phyloP scores from a whole-genome alignment of 2,113 vertebrate species.

The Pteronura brasiliensis region DNA sequence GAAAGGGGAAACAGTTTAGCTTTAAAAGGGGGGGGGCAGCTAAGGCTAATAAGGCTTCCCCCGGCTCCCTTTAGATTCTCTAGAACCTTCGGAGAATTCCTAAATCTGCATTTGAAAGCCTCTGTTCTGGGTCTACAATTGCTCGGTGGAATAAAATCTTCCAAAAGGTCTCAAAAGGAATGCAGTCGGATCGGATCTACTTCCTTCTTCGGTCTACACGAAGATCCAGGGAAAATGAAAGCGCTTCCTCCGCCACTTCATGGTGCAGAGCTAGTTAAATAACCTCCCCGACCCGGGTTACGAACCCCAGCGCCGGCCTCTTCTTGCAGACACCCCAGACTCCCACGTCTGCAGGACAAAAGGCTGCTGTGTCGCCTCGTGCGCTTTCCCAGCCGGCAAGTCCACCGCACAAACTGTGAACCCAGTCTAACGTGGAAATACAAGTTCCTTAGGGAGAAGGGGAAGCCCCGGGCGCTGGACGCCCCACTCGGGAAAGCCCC shows the following conservation, averaged over 20 bases:
- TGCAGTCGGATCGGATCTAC: not conserved
- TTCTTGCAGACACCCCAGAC: not conserved
- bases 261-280: not conserved
- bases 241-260: not conserved
- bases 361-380: not conserved
- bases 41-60: not conserved
- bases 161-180: conserved; percentile 33
- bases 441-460: not conserved
- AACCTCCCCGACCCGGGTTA: not conserved
- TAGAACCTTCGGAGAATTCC: conserved; percentile 5
- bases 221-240: not conserved
- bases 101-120: conserved; percentile 46
- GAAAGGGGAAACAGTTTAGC: not conserved
- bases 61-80: not conserved
- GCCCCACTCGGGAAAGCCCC: not conserved
- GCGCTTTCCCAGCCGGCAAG: not conserved
- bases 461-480: not conserved
- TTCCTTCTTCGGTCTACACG: conserved; percentile 17
- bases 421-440: not conserved
- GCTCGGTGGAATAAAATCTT: not conserved
- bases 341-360: not conserved
- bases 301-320: not conserved
- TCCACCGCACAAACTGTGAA: not conserved
- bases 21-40: too few relatives aligned
- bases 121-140: not conserved